A percentile compares a stretch with the other conserved stretches of the same genome.
These are phyloP conservation scores for Scomberomorus guttatus DNA, from an alignment of 2,797 vertebrate species.

Conservation along the genomic window DNA sequence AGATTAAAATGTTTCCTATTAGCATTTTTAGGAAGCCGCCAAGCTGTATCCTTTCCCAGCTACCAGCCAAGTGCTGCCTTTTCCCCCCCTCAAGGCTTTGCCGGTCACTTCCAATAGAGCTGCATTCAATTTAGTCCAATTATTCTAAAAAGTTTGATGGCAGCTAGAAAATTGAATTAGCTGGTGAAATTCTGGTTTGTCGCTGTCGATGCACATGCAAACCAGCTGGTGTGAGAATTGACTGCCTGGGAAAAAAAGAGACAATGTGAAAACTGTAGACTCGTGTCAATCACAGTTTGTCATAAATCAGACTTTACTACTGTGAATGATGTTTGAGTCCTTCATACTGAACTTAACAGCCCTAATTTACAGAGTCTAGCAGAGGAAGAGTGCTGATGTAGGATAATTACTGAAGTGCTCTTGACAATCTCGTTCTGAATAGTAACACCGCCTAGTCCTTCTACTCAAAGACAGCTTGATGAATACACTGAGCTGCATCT, in stretches of 20 bases:
- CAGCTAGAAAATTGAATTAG: slow-evolving; percentile 27
- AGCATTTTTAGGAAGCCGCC: background rate
- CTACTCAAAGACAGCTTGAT: slow-evolving; percentile 3
- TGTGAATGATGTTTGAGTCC: background rate
- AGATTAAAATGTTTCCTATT: slow-evolving; percentile 23
- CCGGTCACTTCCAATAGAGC: slow-evolving; percentile 31
- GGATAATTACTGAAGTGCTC: slow-evolving; percentile 46
- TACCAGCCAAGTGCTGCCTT: background rate
- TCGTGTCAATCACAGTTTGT: background rate
- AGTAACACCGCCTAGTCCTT: background rate
- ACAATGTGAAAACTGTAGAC: background rate
- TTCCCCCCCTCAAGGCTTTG: background rate
- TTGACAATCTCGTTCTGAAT: slow-evolving; percentile 23
- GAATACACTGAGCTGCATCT: slow-evolving; percentile 16
- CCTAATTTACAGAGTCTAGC: slow-evolving; percentile 1
- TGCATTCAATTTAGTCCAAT: slow-evolving; percentile 25
- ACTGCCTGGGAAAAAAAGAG: background rate
- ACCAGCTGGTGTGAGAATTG: background rate
- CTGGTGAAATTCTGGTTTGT: slow-evolving; percentile 23
- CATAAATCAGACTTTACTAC: background rate
- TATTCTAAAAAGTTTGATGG: slow-evolving; percentile 25
- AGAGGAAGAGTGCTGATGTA: slow-evolving; percentile 1
- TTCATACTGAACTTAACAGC: background rate
- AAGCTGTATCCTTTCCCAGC: background rate
- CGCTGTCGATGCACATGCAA: background rate